Conservation (phyloP, 2,888 invertebrate species). For the Venustoraphidia nigricollis region DNA sequence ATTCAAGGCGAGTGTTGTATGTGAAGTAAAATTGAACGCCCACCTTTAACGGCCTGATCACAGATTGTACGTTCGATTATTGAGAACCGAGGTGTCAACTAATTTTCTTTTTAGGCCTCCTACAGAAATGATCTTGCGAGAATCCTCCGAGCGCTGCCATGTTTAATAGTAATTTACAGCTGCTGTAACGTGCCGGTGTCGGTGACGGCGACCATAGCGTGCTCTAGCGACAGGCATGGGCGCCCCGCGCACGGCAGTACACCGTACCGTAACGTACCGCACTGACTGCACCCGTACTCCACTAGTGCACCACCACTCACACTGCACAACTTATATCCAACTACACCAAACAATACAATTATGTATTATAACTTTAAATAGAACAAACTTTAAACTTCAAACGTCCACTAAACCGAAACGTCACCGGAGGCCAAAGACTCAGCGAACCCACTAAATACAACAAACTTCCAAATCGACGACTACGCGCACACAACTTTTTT, state of each 20-base stretch:
- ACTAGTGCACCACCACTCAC: slow-evolving; percentile 16
- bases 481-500: slow-evolving; percentile 13
- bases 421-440: slow-evolving; percentile 1
- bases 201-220: slow-evolving; percentile 22
- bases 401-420: neutral
- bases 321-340: neutral
- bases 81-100: slow-evolving; percentile 24
- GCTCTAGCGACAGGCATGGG: slow-evolving; percentile 21
- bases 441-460: neutral
- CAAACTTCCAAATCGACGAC: neutral
- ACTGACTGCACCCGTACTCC: slow-evolving; percentile 18
- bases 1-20: neutral
- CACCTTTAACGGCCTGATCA: slow-evolving; percentile 26
- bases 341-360: neutral
- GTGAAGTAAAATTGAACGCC: slow-evolving; percentile 13
- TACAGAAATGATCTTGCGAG: slow-evolving; percentile 32
- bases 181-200: slow-evolving; percentile 10
- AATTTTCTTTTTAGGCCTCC: slow-evolving; percentile 36
- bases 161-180: slow-evolving; percentile 21
- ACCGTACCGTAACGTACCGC: slow-evolving; percentile 26
- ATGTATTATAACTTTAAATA: neutral
- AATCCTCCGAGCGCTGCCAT: slow-evolving; percentile 33
- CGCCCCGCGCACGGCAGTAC: slow-evolving; percentile 19
- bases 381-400: neutral
- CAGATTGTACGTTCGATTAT: no score